phyloP scores from a whole-genome alignment of 1,140 invertebrate genomes.

The Adelges cooleyi region DNA sequence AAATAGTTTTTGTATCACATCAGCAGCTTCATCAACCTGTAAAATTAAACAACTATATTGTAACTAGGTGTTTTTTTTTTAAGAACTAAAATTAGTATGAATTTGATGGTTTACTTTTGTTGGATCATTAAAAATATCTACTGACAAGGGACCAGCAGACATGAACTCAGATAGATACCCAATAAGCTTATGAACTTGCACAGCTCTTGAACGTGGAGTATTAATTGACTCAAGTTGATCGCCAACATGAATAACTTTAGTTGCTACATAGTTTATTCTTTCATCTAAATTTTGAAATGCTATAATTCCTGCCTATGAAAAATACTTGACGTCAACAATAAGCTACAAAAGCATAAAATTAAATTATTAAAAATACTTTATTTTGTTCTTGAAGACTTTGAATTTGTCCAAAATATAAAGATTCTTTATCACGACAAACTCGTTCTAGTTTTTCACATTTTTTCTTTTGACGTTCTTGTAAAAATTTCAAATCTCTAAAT shows the following conservation, averaged over 20 bases:
- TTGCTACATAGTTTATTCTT: conserved; percentile 91
- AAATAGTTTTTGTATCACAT: conserved; percentile 94
- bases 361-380: background rate
- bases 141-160: conserved; percentile 65
- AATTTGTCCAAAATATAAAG: conserved; percentile 40
- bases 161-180: conserved; percentile 92
- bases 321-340: no score
- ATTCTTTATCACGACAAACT: conserved; percentile 75
- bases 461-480: conserved; percentile 73
- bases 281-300: conserved; percentile 88
- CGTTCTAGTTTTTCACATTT: conserved; percentile 79
- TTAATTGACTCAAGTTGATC: conserved; percentile 96
- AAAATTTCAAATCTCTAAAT: conserved; percentile 52
- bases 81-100: no score
- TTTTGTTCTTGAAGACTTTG: conserved; percentile 7
- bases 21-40: conserved; percentile 93
- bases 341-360: no score
- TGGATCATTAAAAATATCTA: conserved; percentile 74
- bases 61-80: no score
- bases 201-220: conserved; percentile 80
- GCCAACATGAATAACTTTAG: conserved; percentile 92
- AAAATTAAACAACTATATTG: conserved; percentile 29
- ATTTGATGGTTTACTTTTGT: conserved; percentile 11
- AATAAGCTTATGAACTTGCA: conserved; percentile 88
- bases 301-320: conserved; percentile 59